Base-by-base conservation (phyloP, 2,113 vertebrate genomes). In the Hypomesus transpacificus region DNA sequence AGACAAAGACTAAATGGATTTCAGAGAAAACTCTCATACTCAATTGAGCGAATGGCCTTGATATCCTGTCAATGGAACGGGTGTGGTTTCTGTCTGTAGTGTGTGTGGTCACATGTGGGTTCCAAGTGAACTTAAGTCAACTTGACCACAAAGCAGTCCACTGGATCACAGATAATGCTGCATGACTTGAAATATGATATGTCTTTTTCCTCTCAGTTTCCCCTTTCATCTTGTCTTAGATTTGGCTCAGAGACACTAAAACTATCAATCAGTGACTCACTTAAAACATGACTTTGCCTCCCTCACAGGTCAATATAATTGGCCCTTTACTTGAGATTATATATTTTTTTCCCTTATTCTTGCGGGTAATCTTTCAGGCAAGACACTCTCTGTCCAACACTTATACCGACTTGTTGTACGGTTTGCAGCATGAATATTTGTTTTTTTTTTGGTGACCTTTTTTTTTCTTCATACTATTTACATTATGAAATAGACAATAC, bases 21-120 rank as follows among this genome's bases (percentile, higher is more conserved):
- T 28, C 20, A 31, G 75, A 84, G 68, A 61, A 56, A 72, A 52
- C 62, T 76, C 75, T 76, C 75, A 64, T 1, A 69, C 69, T 71
- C 76, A 60, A 57, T 80, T 8, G 26, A 78, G 73, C 73, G 77
- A 87, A 85, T 83, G 75, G 74, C 59, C 70, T 54, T 76, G 61
- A 80, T 74, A 75, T 69, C 57, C 70, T 62, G 73, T 76, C 74
- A 85, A 82, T 75, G 65, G 66, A 76, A 77, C 20, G 1, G 64
- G 54, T 67, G 77, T 70, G 14, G 46, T 56, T 75, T 80, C 75
- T 78, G 28, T 78, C 53, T 1, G 62, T 52, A 58, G 63, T 66
- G 24, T 60, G 67, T 87, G 81, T 75, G 78, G 76, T 65, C 74
- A 80, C 75, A 75, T 75, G 70, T 34, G 66, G 77, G 72, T 75